Evolutionary conservation across 2,888 invertebrate genomes (phyloP), one percentile per base, ranked within the genome.

Genomic region (Synanthedon vespiformis): DNA sequence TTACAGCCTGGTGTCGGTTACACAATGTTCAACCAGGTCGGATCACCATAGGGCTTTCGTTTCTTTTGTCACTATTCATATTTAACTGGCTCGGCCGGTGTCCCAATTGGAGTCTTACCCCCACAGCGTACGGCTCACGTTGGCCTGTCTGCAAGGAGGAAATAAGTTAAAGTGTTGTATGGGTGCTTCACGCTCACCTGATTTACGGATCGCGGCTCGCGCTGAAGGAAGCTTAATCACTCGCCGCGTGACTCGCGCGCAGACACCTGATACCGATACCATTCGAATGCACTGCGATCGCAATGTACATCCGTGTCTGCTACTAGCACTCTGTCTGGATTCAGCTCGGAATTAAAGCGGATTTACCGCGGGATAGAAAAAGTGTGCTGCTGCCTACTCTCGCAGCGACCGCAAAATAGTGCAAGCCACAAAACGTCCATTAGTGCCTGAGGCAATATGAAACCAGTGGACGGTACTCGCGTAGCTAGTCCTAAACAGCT

Each of bases 121-220:
- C 6, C 2, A n/a, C 13, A n/a, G 34, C 5, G 14, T 40, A 13
- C 12, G 34, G 5, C n/a, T 50, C 40, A n/a, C 5, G 22, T 50
- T 40, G 12, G 18, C 12, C 12, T 34, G 34, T 27, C n/a, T 16
- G 22, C 6, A 6, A 49, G 10, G 49, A 16, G 52, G 55, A 55
- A 52, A 55, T 53, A 55, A 55, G 55, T 54, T 53, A 50, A 52
- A 55, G 56, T 51, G 54, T 52, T 58, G 56, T 58, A 62, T 59
- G 56, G 55, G 52, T 50, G 55, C 57, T 60, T 60, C 60, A 60
- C 56, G 56, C 57, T 57, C 55, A 54, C 52, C 57, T 61, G 58
- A 61, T 57, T 61, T 61, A 59, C 56, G 40, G 51, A 51, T 52
- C 51, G 51, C 44, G 52, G 52, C 54, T 40, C 44, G 44, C 40